Conservation (phyloP, 2,797 vertebrate species). For the Acipenser transmontanus region DNA sequence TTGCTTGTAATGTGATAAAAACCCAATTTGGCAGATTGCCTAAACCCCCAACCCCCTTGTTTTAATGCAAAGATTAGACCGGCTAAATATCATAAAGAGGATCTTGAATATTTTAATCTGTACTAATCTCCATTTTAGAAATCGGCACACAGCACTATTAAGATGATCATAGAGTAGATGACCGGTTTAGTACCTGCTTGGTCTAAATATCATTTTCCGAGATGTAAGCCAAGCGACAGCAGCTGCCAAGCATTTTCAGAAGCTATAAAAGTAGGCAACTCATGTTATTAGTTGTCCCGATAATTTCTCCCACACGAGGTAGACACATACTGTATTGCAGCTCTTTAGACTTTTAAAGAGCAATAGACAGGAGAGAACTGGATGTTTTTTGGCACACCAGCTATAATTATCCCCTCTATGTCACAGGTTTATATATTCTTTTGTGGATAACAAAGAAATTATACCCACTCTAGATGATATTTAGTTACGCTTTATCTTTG, state of each 20-base stretch:
- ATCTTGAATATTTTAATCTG: constrained; percentile 33
- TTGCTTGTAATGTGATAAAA: neutral
- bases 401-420: too few species aligned
- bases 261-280: neutral
- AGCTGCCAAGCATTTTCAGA: constrained; percentile 28
- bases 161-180: constrained; percentile 39
- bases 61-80: constrained; percentile 41
- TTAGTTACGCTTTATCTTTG: too few species aligned
- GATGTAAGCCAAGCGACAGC: constrained; percentile 27
- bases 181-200: constrained; percentile 39
- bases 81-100: constrained; percentile 42
- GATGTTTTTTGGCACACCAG: too few species aligned
- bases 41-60: constrained; percentile 16
- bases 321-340: too few species aligned
- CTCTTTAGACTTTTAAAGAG: too few species aligned
- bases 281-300: neutral
- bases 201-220: constrained; percentile 21
- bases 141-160: constrained; percentile 29
- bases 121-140: constrained; percentile 41
- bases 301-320: too few species aligned
- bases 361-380: too few species aligned
- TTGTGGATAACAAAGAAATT: too few species aligned
- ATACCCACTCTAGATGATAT: too few species aligned
- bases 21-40: neutral
- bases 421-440: too few species aligned